Evolutionary conservation across 2,113 vertebrate genomes (phyloP).

Genomic region (Oxygymnocypris stewartii): DNA sequence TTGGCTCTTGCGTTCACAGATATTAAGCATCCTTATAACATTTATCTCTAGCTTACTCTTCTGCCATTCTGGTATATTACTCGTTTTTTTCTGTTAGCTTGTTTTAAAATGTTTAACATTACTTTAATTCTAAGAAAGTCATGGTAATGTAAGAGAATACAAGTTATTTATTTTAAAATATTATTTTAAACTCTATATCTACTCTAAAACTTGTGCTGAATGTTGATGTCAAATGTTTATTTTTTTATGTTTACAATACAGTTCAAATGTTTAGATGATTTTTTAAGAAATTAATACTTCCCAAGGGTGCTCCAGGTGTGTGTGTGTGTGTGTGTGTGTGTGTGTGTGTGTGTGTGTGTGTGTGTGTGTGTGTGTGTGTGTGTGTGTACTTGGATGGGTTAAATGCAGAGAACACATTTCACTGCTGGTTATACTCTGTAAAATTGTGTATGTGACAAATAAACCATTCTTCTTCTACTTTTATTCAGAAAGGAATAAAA

Average conservation of each 20-base stretch:
- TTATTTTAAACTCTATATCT: not conserved
- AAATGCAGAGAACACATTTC: too few relatives aligned
- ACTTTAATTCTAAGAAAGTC: not conserved
- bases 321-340: too few relatives aligned
- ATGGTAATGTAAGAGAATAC: not conserved
- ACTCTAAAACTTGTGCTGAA: not conserved
- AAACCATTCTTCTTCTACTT: not conserved
- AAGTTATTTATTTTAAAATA: not conserved
- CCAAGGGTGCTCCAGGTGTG: too few relatives aligned
- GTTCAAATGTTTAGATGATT: not conserved
- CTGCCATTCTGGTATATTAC: not conserved
- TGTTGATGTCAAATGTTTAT: not conserved
- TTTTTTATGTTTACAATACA: too few relatives aligned
- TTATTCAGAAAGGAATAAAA: not conserved
- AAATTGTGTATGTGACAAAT: too few relatives aligned
- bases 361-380: too few relatives aligned
- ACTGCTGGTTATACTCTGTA: too few relatives aligned
- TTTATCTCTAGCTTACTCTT: not conserved
- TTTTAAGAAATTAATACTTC: not conserved
- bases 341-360: too few relatives aligned
- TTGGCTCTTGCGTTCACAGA: slow-evolving; percentile 21
- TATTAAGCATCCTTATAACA: slow-evolving; percentile 20
- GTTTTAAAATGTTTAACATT: not conserved
- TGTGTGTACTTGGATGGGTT: too few relatives aligned
- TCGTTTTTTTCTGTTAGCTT: too few relatives aligned